Percentiles rank a stretch among this genome's conserved stretches.
Conservation (phyloP, 2,888 invertebrate genomes). For the Apotomis capreana region DNA sequence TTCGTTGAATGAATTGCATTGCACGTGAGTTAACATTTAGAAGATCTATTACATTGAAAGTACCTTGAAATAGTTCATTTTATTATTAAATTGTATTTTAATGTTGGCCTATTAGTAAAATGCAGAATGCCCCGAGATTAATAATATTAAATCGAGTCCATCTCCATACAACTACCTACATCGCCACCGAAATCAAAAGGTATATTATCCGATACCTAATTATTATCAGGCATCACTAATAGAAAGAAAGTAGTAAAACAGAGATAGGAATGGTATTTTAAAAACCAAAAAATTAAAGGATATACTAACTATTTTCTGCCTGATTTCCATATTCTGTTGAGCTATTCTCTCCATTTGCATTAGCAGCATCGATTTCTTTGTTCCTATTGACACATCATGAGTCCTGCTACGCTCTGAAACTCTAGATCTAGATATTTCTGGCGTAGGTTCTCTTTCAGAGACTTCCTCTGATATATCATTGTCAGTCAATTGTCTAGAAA, state of each 20-base stretch:
- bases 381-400: slow-evolving; percentile 59
- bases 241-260: slow-evolving; percentile 31
- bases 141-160: too few relatives aligned
- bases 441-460: slow-evolving; percentile 11
- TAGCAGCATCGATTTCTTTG: slow-evolving; percentile 58
- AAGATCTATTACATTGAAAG: too few relatives aligned
- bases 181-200: too few relatives aligned
- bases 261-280: not conserved
- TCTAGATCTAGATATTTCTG: not conserved
- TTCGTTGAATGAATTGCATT: too few relatives aligned
- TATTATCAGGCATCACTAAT: too few relatives aligned
- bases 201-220: too few relatives aligned
- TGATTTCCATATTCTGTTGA: slow-evolving; percentile 58
- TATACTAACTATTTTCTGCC: slow-evolving; percentile 63
- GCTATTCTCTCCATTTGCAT: slow-evolving; percentile 62
- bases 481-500: slow-evolving; percentile 26
- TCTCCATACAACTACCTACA: too few relatives aligned
- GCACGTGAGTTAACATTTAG: too few relatives aligned
- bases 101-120: too few relatives aligned
- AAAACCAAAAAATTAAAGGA: not conserved
- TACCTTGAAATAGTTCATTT: too few relatives aligned
- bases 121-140: too few relatives aligned
- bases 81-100: too few relatives aligned
- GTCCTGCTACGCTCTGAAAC: slow-evolving; percentile 5
- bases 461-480: slow-evolving; percentile 21